Percentiles rank a stretch among this genome's conserved stretches.
These are phyloP conservation scores for Archaeoteleia sp. DNA, from an alignment of 2,888 invertebrate species.

Conservation along the genomic window DNA sequence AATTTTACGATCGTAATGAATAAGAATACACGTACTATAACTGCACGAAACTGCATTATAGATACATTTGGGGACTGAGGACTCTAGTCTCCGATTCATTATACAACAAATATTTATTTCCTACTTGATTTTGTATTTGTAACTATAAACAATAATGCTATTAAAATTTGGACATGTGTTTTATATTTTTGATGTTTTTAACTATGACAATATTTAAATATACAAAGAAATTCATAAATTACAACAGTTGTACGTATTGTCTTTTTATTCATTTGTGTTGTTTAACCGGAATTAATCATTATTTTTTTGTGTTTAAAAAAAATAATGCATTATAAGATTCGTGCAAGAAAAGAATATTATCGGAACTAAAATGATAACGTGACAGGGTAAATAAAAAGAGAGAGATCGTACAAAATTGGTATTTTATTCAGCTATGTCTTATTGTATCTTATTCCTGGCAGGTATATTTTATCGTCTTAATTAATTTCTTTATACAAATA, in stretches of 20 bases:
- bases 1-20: conserved; percentile 55
- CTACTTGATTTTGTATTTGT: conserved; percentile 71
- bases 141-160: conserved; percentile 66
- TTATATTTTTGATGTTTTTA: conserved; percentile 67
- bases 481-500: conserved; percentile 34
- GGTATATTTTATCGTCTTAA: conserved; percentile 29
- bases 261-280: no score
- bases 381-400: conserved; percentile 5
- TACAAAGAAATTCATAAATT: conserved; percentile 57
- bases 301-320: no score
- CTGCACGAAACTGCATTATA: conserved; percentile 55
- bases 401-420: conserved; percentile 33
- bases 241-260: conserved; percentile 22
- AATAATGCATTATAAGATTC: no score
- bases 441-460: conserved; percentile 33
- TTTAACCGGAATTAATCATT: no score
- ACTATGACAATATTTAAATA: conserved; percentile 66
- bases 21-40: conserved; percentile 54
- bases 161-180: conserved; percentile 65
- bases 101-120: conserved; percentile 70
- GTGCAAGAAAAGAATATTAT: no score
- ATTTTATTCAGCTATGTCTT: conserved; percentile 35
- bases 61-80: conserved; percentile 64
- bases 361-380: no score
- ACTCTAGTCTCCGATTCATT: conserved; percentile 67